These are phyloP conservation scores for Holothuria glaberrima DNA, from an alignment of 35 echinoderm and acorn worm species.

Conservation along the genomic window DNA sequence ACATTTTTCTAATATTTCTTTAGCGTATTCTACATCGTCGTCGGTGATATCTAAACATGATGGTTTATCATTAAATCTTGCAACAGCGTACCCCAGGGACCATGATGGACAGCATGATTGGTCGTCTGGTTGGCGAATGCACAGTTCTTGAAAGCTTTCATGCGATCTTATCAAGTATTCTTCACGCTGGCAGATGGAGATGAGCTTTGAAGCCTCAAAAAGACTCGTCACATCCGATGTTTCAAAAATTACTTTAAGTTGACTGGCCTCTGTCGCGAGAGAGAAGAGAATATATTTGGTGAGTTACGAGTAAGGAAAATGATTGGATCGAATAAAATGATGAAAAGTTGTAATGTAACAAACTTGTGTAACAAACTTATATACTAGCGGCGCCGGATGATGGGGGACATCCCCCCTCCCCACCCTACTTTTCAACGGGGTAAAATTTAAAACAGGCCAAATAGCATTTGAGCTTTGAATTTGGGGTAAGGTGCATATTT, in stretches of 20 bases:
- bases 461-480: too few relatives aligned
- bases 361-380: too few relatives aligned
- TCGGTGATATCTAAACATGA: slow-evolving; percentile 67
- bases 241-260: slow-evolving; percentile 52
- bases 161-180: slow-evolving; percentile 4
- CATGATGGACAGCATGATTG: slow-evolving; percentile 57
- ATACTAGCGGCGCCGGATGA: too few relatives aligned
- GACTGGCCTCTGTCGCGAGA: neutral
- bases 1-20: slow-evolving; percentile 46
- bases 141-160: neutral
- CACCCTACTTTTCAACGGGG: too few relatives aligned
- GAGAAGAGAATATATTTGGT: too few relatives aligned
- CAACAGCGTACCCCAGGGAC: slow-evolving; percentile 80
- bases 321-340: too few relatives aligned
- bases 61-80: slow-evolving; percentile 64
- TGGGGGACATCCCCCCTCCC: too few relatives aligned
- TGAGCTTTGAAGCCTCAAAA: slow-evolving; percentile 7
- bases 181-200: slow-evolving; percentile 34
- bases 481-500: too few relatives aligned
- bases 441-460: too few relatives aligned
- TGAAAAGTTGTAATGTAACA: too few relatives aligned
- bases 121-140: neutral
- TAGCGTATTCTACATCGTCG: slow-evolving; percentile 54
- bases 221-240: neutral
- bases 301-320: too few relatives aligned